Base-by-base conservation (phyloP, 1,140 invertebrate genomes). In the Calosoma granatense region DNA sequence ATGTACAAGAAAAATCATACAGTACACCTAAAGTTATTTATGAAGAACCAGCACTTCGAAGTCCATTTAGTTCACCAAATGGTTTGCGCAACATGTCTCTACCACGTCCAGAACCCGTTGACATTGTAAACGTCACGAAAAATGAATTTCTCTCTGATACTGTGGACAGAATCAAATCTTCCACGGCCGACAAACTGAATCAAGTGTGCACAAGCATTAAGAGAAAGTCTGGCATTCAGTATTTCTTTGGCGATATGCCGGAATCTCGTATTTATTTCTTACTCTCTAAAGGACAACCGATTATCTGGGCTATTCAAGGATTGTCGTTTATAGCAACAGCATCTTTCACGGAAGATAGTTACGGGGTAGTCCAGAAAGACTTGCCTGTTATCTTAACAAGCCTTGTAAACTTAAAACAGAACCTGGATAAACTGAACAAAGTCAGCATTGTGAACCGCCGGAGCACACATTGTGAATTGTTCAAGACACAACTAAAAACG, bases 301-400 rank as follows among this genome's bases (percentile, higher is more conserved):
- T 89, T 12, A 79, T 84, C 54, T 88, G 85, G 82, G 76, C 82
- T 1, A 76, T 75, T 14, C 83, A 88, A 71, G 82, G 83, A 1
- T 73, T 91, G 43, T 80, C 87, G 0, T 76, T 79, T 22, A 69
- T 91, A 15, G 77, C 79, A 22, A 79, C 81, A 1, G 72, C 78
- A 26, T 90, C 88, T 0, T 67, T 89, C 2, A 78, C 62, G 6
- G 88, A 91, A 73, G 89, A 91, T 71, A 78, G 76, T 56, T 90
- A 82, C 73, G 89, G 89, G 41, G 81, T 91, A 51, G 85, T 87
- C 2, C 88, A 90, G 65, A 85, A 85, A 68, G 85, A 89, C 70
- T 69, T 91, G 21, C 71, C 84, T 9, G 64, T 69, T 17, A 80
- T 91, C n/a, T 81, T 92, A 30, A 76, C 76, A 43, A 64, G 77